Base-by-base conservation (phyloP, 2,888 invertebrate species). In the Galerucella nymphaeae region DNA sequence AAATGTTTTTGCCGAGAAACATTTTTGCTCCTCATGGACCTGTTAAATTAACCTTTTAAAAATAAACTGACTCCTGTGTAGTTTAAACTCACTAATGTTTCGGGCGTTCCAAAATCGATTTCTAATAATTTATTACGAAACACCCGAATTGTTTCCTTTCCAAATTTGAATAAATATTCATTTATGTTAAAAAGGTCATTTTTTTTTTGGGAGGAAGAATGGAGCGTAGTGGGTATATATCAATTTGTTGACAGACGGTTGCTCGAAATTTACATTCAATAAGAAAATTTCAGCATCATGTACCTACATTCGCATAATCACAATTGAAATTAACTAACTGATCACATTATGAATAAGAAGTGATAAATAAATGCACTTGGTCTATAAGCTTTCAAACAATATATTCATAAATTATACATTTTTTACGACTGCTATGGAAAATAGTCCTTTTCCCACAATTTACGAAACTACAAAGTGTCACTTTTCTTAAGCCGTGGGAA, bases 201-300 rank as follows among this genome's bases (percentile, higher is more conserved):
- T 67, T 66, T 70, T 73, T 73, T 73, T 70, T 57, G 66, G 73
- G 68, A 66, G 73, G 61, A 70, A 70, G 70, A 73, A 73, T 68
- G 65, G 14, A 72, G 20, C 30, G 23, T 45, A 58, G 71, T 72
- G 63, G 73, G 68, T 73, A 74, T 74, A 67, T 70, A 73, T 73
- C 70, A 70, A 55, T 66, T 30, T 57, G 72, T 53, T 64, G 75
- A 72, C 70, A 75, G 53, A 75, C 72, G 55, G 75, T 75, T 75
- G 75, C 75, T 66, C 64, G 59, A 61, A 72, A 75, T 75, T 75
- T 75, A 66, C 72, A 75, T 75, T 75, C 75, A 72, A 72, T 75
- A 61, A 69, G 58, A 53, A 64, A 70, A 72, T 72, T 75, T 70
- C 70, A 75, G 70, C 66, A 71, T 70, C 30, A 30, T 30, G 8